phyloP scores from a whole-genome alignment of 2,113 vertebrate genomes.

The Mugil cephalus region DNA sequence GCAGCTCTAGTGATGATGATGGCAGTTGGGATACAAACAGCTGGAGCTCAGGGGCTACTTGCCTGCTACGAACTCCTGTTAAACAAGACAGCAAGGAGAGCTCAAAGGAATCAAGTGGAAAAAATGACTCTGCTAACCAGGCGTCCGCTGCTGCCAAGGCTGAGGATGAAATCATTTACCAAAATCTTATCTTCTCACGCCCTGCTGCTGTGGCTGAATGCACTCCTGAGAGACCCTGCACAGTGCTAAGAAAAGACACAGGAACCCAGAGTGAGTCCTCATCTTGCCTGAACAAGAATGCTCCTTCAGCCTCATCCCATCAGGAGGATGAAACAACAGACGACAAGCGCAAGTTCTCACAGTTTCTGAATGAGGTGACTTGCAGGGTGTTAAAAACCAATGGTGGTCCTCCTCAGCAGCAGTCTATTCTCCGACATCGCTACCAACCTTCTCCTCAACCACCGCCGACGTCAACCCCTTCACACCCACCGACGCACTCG shows the following conservation, averaged over 20 bases:
- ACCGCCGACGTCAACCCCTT: slow-evolving; percentile 22
- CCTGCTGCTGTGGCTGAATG: slow-evolving; percentile 39
- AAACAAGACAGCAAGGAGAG: slow-evolving; percentile 77
- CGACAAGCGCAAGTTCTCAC: slow-evolving; percentile 90
- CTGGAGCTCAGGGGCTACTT: slow-evolving; percentile 82
- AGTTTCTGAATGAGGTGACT: slow-evolving; percentile 93
- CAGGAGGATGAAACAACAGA: slow-evolving; percentile 80
- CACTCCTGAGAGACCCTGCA: slow-evolving; percentile 35
- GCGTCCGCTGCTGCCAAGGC: slow-evolving; percentile 27
- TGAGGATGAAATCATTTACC: slow-evolving; percentile 77
- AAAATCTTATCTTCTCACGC: slow-evolving; percentile 70
- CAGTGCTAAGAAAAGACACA: slow-evolving; percentile 36
- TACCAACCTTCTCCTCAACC: slow-evolving; percentile 38
- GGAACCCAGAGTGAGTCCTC: slow-evolving; percentile 63
- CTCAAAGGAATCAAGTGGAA: slow-evolving; percentile 52
- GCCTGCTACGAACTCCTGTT: slow-evolving; percentile 77
- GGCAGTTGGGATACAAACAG: slow-evolving; percentile 85
- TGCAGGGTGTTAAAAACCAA: slow-evolving; percentile 87
- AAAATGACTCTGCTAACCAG: slow-evolving; percentile 12
- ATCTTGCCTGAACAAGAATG: slow-evolving; percentile 60
- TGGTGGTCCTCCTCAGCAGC: slow-evolving; percentile 71
- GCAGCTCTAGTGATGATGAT: slow-evolving; percentile 83
- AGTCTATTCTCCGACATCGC: slow-evolving; percentile 34
- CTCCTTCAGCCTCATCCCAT: slow-evolving; percentile 64
- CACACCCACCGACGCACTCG: slow-evolving; percentile 25